phyloP scores from a whole-genome alignment of 2,113 vertebrate species.

The Morphnarchus princeps region DNA sequence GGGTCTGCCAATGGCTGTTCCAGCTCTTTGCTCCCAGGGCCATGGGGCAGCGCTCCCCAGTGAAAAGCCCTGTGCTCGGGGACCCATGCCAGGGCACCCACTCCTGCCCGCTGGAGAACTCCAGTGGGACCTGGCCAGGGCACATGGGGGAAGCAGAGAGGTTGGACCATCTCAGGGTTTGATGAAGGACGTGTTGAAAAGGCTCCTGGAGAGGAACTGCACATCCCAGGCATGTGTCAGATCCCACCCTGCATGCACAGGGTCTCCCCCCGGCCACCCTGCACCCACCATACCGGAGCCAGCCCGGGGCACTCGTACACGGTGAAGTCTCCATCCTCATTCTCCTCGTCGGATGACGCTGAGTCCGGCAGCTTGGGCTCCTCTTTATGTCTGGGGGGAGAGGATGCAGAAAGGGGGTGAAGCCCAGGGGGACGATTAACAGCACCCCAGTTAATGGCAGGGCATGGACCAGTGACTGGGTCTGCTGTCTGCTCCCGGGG shows the following conservation, averaged over 20 bases:
- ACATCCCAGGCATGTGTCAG: not conserved
- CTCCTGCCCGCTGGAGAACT: not conserved
- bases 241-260: not conserved
- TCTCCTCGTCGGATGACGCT: constrained; percentile 88
- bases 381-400: constrained; percentile 79
- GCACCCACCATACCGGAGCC: constrained; percentile 79
- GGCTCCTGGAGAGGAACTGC: not conserved
- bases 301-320: constrained; percentile 96
- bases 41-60: not conserved
- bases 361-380: constrained; percentile 82
- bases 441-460: not conserved
- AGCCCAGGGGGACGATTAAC: not conserved
- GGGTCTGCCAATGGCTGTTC: not conserved
- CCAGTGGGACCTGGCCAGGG: not conserved
- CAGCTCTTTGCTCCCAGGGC: not conserved
- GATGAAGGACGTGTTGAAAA: not conserved
- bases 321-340: constrained; percentile 93
- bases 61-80: not conserved
- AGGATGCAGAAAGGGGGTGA: not conserved
- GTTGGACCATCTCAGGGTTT: not conserved
- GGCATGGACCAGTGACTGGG: accelerated
- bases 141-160: not conserved
- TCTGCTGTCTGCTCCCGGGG: not conserved
- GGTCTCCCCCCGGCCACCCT: accelerated
- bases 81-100: not conserved